A percentile compares a stretch with the other conserved stretches of the same genome.
phyloP scores from a whole-genome alignment of 1,140 invertebrate genomes.

The Fopius arisanus region DNA sequence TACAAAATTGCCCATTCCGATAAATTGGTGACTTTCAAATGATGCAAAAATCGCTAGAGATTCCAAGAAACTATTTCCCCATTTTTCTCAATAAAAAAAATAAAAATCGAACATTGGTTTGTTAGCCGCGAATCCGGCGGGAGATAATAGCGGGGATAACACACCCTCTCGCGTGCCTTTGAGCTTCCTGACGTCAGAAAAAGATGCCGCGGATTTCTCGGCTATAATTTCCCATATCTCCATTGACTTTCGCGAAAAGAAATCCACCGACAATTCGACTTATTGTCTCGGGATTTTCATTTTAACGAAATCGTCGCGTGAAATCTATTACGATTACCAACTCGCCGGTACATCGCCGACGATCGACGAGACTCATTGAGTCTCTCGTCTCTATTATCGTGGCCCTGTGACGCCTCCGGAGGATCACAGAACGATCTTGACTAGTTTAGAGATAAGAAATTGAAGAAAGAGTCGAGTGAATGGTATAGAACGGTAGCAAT shows the following conservation, averaged over 20 bases:
- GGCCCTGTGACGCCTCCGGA: background rate
- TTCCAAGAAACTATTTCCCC: too few species aligned
- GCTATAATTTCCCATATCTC: conserved; percentile 36
- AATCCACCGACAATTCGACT: background rate
- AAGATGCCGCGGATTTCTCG: conserved; percentile 48
- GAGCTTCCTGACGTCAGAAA: conserved; percentile 30
- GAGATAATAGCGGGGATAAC: conserved; percentile 37
- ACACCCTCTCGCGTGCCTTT: conserved; percentile 35
- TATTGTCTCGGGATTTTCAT: background rate
- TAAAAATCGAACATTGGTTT: conserved; percentile 1
- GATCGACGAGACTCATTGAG: background rate
- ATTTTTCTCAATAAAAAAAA: background rate
- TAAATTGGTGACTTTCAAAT: too few species aligned
- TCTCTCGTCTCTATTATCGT: conserved; percentile 28
- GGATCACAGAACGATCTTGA: background rate
- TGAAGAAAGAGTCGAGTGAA: background rate
- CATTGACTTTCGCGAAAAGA: background rate
- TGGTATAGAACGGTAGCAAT: conserved; percentile 36
- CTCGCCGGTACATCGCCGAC: background rate
- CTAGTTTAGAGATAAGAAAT: background rate
- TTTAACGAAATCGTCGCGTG: conserved; percentile 6
- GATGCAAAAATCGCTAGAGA: too few species aligned
- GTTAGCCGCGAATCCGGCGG: background rate
- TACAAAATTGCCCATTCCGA: too few species aligned
- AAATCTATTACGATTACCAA: conserved; percentile 26